Evolutionary conservation across 1,140 invertebrate species (phyloP).

Genomic region (Cydia pomonella): DNA sequence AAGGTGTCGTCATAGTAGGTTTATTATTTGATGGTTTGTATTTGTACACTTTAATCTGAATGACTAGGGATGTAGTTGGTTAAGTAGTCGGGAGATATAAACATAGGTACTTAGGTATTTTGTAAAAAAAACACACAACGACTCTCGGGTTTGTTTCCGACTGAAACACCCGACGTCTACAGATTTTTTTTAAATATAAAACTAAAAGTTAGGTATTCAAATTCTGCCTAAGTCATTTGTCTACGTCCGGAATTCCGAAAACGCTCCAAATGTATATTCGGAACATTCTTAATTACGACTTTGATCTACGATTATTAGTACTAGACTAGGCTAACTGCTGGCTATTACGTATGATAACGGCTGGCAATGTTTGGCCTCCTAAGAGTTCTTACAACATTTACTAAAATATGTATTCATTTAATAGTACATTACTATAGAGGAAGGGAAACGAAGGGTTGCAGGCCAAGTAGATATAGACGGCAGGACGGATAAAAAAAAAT

Average conservation of each 20-base stretch:
- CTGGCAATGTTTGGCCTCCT: background rate
- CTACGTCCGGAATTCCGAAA: background rate
- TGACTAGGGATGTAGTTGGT: background rate
- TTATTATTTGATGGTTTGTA: background rate
- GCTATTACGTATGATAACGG: background rate
- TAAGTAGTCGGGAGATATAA: no score
- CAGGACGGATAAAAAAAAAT: no score
- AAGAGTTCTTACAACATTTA: background rate
- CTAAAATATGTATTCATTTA: background rate
- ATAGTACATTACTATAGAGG: no score
- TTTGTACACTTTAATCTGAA: background rate
- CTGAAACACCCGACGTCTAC: no score
- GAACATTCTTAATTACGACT: conserved; percentile 12
- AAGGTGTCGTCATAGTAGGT: background rate
- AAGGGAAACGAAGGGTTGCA: no score
- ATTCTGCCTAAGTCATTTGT: no score
- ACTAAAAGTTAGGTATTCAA: no score
- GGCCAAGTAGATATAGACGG: no score
- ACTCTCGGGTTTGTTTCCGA: no score
- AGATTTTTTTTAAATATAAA: no score
- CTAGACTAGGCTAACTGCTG: conserved; percentile 13
- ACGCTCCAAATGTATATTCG: background rate
- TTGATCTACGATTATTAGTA: conserved; percentile 15
- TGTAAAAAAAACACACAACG: no score
- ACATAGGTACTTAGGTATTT: no score